Conservation (phyloP, 2,797 vertebrate species). For the Bufotes viridis region DNA sequence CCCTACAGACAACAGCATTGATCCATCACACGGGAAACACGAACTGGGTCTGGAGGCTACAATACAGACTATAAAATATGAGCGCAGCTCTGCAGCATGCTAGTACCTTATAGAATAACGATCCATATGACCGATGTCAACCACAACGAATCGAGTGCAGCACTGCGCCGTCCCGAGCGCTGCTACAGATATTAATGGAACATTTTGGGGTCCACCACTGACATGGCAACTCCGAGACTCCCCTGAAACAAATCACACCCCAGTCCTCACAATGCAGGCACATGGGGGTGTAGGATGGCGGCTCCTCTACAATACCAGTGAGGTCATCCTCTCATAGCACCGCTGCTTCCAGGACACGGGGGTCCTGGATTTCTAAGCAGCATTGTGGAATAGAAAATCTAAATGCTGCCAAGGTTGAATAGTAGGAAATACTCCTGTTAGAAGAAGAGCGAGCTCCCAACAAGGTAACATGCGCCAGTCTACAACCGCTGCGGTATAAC, state of each 20-base stretch:
- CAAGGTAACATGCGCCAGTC: too few relatives aligned
- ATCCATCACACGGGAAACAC: not conserved
- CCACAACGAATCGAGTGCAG: not conserved
- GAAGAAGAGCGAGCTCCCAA: not conserved
- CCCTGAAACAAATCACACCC: not conserved
- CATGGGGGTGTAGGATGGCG: not conserved
- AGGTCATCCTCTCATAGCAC: not conserved
- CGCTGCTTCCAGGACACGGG: not conserved
- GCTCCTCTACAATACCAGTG: not conserved
- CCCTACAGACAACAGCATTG: not conserved
- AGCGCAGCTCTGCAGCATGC: not conserved
- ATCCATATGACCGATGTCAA: not conserved
- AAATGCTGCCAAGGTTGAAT: not conserved
- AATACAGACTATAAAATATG: not conserved
- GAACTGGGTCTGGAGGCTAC: not conserved
- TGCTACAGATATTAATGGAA: too few relatives aligned
- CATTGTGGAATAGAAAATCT: not conserved
- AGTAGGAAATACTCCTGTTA: not conserved
- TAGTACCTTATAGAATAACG: not conserved
- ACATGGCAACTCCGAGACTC: too few relatives aligned
- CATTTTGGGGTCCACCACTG: too few relatives aligned
- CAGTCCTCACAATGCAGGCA: not conserved
- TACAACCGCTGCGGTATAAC: too few relatives aligned
- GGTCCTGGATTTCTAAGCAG: not conserved
- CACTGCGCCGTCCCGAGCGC: not conserved